phyloP scores from a whole-genome alignment of 2,113 vertebrate genomes.

The Guaruba guarouba region DNA sequence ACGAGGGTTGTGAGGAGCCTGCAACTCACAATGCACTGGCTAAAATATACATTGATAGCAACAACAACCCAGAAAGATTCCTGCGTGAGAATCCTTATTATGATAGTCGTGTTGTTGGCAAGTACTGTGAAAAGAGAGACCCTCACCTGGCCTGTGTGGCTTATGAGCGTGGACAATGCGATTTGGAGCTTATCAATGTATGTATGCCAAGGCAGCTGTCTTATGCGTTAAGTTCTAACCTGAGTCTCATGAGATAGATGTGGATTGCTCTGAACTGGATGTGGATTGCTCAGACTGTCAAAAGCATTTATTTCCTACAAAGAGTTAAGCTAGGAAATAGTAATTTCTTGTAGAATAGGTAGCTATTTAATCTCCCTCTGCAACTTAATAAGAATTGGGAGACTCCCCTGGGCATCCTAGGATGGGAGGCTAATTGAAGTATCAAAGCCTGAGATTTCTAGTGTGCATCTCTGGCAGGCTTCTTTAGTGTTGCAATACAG shows the following conservation, averaged over 20 bases:
- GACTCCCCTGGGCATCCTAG: not conserved
- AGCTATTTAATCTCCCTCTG: not conserved
- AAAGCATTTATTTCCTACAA: not conserved
- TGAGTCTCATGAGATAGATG: not conserved
- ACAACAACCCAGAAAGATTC: constrained; percentile 97
- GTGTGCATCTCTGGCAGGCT: not conserved
- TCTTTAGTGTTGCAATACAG: not conserved
- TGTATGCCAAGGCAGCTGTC: constrained; percentile 43
- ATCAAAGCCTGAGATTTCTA: not conserved
- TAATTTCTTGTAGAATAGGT: not conserved
- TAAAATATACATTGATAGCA: constrained; percentile 99
- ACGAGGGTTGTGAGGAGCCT: constrained; percentile 96
- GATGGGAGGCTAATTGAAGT: not conserved
- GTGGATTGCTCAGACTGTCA: not conserved
- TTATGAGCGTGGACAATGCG: constrained; percentile 95
- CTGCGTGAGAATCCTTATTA: constrained; percentile 96
- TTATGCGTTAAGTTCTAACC: rapidly evolving
- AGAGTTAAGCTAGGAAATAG: not conserved
- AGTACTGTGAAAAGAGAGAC: constrained; percentile 98
- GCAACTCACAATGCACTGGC: constrained; percentile 96
- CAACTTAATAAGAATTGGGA: not conserved
- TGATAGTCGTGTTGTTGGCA: constrained; percentile 95
- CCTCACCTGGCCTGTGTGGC: constrained; percentile 96
- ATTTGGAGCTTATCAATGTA: constrained; percentile 95
- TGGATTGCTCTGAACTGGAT: not conserved